Evolutionary conservation across 2,113 vertebrate genomes (phyloP).

Genomic region (Columbina picui): DNA sequence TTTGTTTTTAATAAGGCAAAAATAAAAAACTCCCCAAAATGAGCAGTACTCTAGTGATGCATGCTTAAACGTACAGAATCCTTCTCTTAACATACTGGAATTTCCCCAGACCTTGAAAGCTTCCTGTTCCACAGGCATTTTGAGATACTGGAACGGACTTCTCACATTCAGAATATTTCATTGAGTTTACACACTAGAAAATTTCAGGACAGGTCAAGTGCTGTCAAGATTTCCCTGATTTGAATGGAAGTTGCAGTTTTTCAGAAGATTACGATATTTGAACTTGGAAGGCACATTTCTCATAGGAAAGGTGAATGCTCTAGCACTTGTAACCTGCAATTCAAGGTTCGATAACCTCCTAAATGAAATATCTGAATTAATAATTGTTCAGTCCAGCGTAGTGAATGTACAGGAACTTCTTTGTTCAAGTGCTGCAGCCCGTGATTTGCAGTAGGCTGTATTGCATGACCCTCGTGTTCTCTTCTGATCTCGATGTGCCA

Average conservation of each 20-base stretch:
- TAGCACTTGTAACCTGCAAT: background rate
- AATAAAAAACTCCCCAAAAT: background rate
- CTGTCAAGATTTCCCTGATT: background rate
- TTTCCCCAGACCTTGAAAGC: background rate
- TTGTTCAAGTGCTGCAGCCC: background rate
- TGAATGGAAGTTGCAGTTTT: background rate
- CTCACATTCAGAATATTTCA: background rate
- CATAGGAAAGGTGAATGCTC: background rate
- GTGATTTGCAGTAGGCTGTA: background rate
- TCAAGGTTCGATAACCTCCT: background rate
- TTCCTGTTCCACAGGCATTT: background rate
- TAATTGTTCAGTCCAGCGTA: background rate
- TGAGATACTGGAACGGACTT: background rate
- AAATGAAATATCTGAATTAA: background rate
- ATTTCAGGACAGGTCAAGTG: background rate
- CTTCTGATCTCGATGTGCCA: background rate
- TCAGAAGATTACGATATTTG: background rate
- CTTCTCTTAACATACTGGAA: background rate
- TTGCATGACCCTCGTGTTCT: rapidly evolving
- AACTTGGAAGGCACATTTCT: background rate
- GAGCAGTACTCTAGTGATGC: background rate
- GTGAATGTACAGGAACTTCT: background rate
- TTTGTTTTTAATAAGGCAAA: background rate
- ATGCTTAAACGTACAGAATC: background rate
- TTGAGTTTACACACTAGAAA: background rate